A percentile compares a stretch with the other conserved stretches of the same genome.
Conservation (phyloP, 2,888 invertebrate genomes). For the Branchipolynoe longqiensis region DNA sequence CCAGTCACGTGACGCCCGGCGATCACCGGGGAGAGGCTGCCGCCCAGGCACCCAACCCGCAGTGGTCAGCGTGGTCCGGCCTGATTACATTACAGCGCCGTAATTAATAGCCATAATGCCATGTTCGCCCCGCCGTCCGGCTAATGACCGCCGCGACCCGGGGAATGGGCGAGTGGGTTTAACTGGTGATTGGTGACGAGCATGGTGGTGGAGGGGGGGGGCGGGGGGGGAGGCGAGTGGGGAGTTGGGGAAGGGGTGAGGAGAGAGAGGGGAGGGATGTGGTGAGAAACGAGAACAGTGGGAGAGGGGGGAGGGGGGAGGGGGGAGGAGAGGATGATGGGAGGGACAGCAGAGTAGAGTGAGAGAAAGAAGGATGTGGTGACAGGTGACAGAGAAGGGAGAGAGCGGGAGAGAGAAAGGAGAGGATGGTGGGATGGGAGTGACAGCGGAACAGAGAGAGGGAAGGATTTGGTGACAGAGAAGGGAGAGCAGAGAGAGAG, state of each 20-base stretch:
- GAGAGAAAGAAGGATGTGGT: too few species aligned
- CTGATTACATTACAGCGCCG: constrained; percentile 41
- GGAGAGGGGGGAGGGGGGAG: constrained; percentile 5
- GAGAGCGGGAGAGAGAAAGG: too few species aligned
- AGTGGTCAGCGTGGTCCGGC: neutral
- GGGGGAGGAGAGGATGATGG: neutral
- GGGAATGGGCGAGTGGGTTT: neutral
- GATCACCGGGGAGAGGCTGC: neutral
- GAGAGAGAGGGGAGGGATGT: neutral
- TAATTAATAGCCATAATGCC: constrained; percentile 57
- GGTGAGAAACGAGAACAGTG: neutral
- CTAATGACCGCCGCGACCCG: constrained; percentile 29
- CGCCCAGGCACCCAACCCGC: constrained; percentile 24
- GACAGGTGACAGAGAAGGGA: too few species aligned
- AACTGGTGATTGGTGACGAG: neutral
- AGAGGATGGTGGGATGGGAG: too few species aligned
- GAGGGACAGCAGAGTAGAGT: too few species aligned
- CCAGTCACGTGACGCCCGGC: neutral
- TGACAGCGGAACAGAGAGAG: too few species aligned
- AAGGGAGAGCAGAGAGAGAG: too few species aligned
- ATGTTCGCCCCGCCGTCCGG: constrained; percentile 1
- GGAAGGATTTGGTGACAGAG: too few species aligned
- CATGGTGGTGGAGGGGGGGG: neutral
- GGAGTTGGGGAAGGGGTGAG: neutral
- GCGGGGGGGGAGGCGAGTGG: neutral